phyloP scores from a whole-genome alignment of 1,140 invertebrate genomes.

The Drosophila serrata region DNA sequence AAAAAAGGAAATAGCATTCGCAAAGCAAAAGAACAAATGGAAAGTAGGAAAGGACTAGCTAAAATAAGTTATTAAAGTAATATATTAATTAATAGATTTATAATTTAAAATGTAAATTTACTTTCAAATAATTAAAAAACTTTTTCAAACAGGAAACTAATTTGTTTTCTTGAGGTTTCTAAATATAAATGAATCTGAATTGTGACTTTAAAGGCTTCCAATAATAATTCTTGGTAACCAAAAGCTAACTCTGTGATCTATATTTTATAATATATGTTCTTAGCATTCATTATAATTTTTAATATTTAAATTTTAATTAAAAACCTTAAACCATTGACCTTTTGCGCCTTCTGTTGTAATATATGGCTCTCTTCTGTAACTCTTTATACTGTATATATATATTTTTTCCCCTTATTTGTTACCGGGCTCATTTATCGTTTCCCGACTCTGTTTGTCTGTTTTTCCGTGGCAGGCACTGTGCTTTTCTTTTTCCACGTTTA shows the following conservation, averaged over 20 bases:
- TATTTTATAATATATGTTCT: background rate
- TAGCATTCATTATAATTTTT: too few species aligned
- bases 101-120: too few species aligned
- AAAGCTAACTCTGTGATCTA: background rate
- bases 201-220: background rate
- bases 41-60: accelerated
- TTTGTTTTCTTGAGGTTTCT: background rate
- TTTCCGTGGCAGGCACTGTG: background rate
- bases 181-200: background rate
- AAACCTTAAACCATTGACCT: background rate
- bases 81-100: too few species aligned
- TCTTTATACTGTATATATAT: background rate
- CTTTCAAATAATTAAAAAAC: background rate
- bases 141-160: background rate
- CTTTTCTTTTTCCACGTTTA: background rate
- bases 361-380: background rate
- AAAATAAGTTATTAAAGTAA: background rate
- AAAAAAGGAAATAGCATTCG: too few species aligned
- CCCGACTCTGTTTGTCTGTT: background rate
- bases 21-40: background rate
- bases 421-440: background rate
- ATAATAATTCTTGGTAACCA: background rate
- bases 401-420: background rate
- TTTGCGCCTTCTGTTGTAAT: background rate
- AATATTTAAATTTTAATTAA: background rate